Percentiles rank a stretch among this genome's conserved stretches.
Conservation (phyloP, 2,113 vertebrate genomes). For the Onychostoma macrolepis region DNA sequence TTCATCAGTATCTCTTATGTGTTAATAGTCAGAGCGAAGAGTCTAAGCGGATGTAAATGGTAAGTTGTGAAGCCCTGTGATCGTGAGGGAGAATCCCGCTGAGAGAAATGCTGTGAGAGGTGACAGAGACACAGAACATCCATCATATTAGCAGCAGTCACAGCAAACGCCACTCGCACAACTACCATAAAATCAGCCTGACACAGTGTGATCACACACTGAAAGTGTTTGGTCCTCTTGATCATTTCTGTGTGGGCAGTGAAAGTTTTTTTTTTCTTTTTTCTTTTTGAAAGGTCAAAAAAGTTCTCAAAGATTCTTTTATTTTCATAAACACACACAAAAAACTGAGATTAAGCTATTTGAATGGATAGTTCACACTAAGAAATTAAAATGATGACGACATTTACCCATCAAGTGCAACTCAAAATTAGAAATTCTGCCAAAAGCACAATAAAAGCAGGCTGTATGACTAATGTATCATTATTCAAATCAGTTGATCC, state of each 20-base stretch:
- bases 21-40: background rate
- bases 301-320: background rate
- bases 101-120: slow-evolving; percentile 1
- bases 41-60: slow-evolving; percentile 1
- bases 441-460: background rate
- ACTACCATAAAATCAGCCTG: background rate
- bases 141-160: slow-evolving; percentile 31
- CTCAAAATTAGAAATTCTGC: background rate
- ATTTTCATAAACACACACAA: background rate
- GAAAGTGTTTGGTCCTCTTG: background rate
- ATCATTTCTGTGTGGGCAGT: background rate
- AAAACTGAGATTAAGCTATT: background rate
- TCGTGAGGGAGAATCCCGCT: slow-evolving; percentile 3
- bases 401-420: background rate
- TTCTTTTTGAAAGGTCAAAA: slow-evolving; percentile 15
- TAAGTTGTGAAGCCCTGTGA: background rate
- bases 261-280: background rate
- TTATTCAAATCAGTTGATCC: background rate
- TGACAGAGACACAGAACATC: slow-evolving; percentile 34
- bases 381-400: background rate
- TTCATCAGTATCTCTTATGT: background rate
- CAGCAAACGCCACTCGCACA: background rate
- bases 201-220: background rate
- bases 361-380: background rate
- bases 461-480: background rate